These are phyloP conservation scores for Porites evermanni DNA, from an alignment of 92 coral and sea anemone species.

Conservation along the genomic window DNA sequence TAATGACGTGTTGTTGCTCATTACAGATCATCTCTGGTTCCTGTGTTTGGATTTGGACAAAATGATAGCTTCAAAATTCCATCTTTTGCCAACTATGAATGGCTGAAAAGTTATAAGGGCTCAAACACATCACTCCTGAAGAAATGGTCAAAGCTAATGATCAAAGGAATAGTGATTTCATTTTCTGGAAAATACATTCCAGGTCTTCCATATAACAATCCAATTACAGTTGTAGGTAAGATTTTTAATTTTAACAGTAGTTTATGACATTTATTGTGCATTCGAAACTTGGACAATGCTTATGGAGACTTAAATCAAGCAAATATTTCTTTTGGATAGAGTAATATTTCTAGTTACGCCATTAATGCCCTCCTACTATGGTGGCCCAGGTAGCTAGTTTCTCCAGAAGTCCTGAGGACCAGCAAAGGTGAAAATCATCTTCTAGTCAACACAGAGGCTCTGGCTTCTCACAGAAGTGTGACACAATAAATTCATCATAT, in stretches of 20 bases:
- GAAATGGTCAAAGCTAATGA: conserved; percentile 12
- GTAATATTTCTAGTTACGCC: no score
- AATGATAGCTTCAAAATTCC: conserved; percentile 68
- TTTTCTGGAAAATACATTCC: conserved; percentile 29
- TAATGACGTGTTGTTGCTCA: background rate
- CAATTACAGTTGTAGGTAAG: conserved; percentile 41
- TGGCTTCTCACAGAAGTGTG: no score
- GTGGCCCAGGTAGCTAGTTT: no score
- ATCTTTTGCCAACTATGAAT: background rate
- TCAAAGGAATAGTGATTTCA: background rate
- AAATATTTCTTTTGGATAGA: no score
- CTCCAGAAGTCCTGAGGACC: no score
- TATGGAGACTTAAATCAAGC: no score
- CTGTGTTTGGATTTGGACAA: conserved; percentile 95
- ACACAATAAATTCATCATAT: no score
- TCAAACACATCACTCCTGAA: background rate
- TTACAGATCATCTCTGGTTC: conserved; percentile 83
- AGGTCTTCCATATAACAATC: conserved; percentile 24
- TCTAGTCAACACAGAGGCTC: no score
- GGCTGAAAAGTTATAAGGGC: conserved; percentile 16
- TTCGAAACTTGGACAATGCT: no score
- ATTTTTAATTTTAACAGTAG: background rate
- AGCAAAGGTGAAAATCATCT: no score
- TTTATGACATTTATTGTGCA: no score
- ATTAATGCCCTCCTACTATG: no score